phyloP scores from a whole-genome alignment of 1,140 invertebrate genomes.

The Drosophila tristis region DNA sequence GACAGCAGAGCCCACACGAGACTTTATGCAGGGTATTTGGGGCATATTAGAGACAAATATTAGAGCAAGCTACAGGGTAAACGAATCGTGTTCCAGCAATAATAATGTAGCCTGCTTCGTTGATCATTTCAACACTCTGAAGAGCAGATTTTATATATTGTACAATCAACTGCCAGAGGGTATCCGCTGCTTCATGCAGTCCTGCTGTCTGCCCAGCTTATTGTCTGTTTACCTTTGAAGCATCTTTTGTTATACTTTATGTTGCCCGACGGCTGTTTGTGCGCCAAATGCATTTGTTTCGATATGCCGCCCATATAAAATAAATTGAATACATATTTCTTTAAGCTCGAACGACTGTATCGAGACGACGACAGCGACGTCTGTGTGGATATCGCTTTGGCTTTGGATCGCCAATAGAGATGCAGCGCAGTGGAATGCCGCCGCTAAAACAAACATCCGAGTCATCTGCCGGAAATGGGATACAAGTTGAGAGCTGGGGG shows the following conservation, averaged over 20 bases:
- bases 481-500: constrained; percentile 33
- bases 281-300: constrained; percentile 53
- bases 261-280: constrained; percentile 39
- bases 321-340: constrained; percentile 46
- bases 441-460: constrained; percentile 64
- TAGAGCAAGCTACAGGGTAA: too few relatives aligned
- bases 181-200: background rate
- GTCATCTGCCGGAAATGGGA: constrained; percentile 68
- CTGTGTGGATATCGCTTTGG: constrained; percentile 25
- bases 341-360: constrained; percentile 9
- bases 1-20: background rate
- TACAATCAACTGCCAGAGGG: background rate
- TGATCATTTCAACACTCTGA: too few relatives aligned
- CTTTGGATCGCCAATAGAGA: constrained; percentile 6
- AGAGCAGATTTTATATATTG: too few relatives aligned
- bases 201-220: background rate
- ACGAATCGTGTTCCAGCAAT: too few relatives aligned
- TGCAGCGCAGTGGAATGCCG: constrained; percentile 34
- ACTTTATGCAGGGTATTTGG: background rate
- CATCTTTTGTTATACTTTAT: constrained; percentile 42
- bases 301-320: constrained; percentile 39
- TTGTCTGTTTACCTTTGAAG: constrained; percentile 40
- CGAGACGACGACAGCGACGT: too few relatives aligned
- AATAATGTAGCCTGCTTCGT: too few relatives aligned
- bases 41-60: too few relatives aligned